Percentiles rank a stretch among this genome's conserved stretches.
Conservation (phyloP, 2,113 vertebrate genomes). For the Peromyscus californicus region DNA sequence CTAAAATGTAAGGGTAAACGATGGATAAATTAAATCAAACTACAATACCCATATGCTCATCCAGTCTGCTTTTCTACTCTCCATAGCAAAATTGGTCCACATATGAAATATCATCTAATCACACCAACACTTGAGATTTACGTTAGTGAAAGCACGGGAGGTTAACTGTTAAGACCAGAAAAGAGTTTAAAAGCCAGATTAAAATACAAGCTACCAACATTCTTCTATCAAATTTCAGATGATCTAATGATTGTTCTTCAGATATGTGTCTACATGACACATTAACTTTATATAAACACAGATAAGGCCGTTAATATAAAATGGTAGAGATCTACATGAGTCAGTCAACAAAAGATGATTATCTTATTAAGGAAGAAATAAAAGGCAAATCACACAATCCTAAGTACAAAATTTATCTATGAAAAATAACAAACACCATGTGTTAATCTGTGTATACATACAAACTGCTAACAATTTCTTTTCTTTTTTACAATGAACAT, state of each 20-base stretch:
- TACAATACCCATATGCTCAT: neutral
- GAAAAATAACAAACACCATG: constrained; percentile 21
- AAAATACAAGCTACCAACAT: constrained; percentile 46
- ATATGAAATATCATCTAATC: constrained; percentile 39
- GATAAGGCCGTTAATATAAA: constrained; percentile 37
- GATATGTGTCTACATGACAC: neutral
- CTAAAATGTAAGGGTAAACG: neutral
- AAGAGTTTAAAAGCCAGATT: constrained; percentile 21
- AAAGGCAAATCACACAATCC: neutral
- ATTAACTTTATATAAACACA: neutral
- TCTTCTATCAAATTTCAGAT: constrained; percentile 55
- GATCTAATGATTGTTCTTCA: neutral
- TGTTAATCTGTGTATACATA: constrained; percentile 3
- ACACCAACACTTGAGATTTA: constrained; percentile 42
- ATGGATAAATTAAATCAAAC: neutral
- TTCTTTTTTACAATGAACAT: constrained; percentile 29
- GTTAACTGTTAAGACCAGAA: constrained; percentile 54
- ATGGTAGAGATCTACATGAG: neutral
- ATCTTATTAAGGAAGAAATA: neutral
- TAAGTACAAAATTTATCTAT: constrained; percentile 38
- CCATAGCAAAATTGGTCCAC: constrained; percentile 37
- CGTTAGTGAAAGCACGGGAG: constrained; percentile 30
- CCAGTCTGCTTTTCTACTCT: constrained; percentile 38
- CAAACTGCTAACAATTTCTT: constrained; percentile 51
- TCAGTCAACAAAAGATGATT: neutral